Evolutionary conservation across 2,797 vertebrate species (phyloP).

Genomic region (Bufotes viridis): DNA sequence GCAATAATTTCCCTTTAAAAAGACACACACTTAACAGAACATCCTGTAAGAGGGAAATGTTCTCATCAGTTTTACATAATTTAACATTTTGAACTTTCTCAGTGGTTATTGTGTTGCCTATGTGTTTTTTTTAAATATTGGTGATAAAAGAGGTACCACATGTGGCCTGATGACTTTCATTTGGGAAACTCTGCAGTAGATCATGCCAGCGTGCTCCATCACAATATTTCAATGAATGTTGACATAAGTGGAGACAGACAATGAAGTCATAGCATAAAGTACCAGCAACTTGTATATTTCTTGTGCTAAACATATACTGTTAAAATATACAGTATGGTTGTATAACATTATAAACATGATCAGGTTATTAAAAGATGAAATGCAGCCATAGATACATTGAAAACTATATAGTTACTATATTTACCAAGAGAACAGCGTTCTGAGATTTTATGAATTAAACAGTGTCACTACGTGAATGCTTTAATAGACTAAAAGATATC

Average conservation of each 20-base stretch:
- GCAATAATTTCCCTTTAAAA: too few relatives aligned
- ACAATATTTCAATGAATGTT: conserved; percentile 2
- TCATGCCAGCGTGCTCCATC: neutral
- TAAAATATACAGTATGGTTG: conserved; percentile 11
- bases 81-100: neutral
- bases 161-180: neutral
- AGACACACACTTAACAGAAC: too few relatives aligned
- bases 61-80: neutral
- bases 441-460: neutral
- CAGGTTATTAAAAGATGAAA: conserved; percentile 10
- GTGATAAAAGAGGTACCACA: neutral
- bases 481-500: neutral
- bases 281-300: conserved; percentile 22
- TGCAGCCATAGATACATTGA: conserved; percentile 1
- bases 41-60: too few relatives aligned
- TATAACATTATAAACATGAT: conserved; percentile 9
- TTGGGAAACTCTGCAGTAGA: neutral
- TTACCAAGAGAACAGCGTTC: neutral
- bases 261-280: conserved; percentile 14
- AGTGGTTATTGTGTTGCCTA: neutral
- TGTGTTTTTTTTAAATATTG: neutral
- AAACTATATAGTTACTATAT: neutral
- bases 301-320: conserved; percentile 22
- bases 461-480: neutral
- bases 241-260: conserved; percentile 8